Percentiles rank a stretch among this genome's conserved stretches.
Conservation (phyloP, 2,888 invertebrate genomes). For the Eupithecia pulchellata region DNA sequence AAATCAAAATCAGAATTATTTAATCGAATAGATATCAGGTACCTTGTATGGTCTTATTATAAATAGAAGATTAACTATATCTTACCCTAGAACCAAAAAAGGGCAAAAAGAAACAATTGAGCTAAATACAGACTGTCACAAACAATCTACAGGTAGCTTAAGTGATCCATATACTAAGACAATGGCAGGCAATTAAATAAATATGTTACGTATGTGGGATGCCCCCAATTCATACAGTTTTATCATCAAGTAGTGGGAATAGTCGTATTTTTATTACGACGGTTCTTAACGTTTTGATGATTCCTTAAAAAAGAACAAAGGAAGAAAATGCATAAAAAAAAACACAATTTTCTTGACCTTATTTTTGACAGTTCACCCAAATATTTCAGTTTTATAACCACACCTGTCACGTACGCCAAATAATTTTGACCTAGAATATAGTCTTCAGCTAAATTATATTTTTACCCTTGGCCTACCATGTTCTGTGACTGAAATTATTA, state of each 20-base stretch:
- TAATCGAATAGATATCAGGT: no score
- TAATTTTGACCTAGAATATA: background rate
- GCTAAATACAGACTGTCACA: no score
- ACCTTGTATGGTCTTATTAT: no score
- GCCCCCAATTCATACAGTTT: background rate
- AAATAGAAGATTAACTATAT: no score
- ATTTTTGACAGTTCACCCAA: constrained; percentile 10
- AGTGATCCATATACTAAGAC: no score
- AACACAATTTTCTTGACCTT: background rate
- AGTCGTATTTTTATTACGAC: constrained; percentile 7
- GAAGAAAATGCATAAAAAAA: constrained; percentile 2
- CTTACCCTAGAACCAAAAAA: no score
- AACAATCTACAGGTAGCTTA: no score
- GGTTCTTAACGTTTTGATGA: background rate
- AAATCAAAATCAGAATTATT: no score
- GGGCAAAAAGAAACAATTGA: no score
- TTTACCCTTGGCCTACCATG: constrained; percentile 30
- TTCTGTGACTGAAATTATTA: constrained; percentile 32
- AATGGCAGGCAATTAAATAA: background rate
- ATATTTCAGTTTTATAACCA: constrained; percentile 13
- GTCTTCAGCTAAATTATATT: constrained; percentile 21
- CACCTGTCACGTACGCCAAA: background rate
- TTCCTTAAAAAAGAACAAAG: background rate
- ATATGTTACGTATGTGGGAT: background rate
- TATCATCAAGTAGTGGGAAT: background rate